Evolutionary conservation across 2,113 vertebrate species (phyloP).

Genomic region (Labeo catla): DNA sequence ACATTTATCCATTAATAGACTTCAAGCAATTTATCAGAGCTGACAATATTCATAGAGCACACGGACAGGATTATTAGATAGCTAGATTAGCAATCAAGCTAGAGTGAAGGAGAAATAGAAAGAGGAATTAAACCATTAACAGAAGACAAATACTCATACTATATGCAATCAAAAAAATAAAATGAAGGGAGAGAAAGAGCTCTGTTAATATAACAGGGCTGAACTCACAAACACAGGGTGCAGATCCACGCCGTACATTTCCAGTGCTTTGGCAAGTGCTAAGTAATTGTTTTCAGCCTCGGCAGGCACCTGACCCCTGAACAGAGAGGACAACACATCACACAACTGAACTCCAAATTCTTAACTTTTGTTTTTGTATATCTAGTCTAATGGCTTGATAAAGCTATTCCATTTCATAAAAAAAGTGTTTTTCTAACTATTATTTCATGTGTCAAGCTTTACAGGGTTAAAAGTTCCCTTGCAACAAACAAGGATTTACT

Average conservation of each 20-base stretch:
- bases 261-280: constrained; percentile 84
- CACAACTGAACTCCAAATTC: background rate
- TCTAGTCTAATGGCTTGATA: no score
- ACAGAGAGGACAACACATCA: constrained; percentile 46
- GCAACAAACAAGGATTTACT: background rate
- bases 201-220: no score
- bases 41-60: background rate
- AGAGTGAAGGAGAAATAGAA: background rate
- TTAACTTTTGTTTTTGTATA: no score
- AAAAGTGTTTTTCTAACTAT: no score
- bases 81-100: background rate
- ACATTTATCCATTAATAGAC: background rate
- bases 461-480: background rate
- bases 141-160: background rate
- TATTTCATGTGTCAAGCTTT: background rate
- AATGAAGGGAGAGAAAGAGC: background rate
- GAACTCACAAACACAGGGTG: constrained; percentile 89
- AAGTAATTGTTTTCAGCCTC: constrained; percentile 87
- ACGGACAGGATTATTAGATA: background rate
- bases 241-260: constrained; percentile 94
- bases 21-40: no score
- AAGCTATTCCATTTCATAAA: no score
- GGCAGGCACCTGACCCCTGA: constrained; percentile 83
- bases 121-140: background rate
- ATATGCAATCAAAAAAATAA: background rate